Evolutionary conservation across 2,888 invertebrate species (phyloP), one percentile per base, ranked within the genome.

Genomic region (Lasioglossum zephyrum): DNA sequence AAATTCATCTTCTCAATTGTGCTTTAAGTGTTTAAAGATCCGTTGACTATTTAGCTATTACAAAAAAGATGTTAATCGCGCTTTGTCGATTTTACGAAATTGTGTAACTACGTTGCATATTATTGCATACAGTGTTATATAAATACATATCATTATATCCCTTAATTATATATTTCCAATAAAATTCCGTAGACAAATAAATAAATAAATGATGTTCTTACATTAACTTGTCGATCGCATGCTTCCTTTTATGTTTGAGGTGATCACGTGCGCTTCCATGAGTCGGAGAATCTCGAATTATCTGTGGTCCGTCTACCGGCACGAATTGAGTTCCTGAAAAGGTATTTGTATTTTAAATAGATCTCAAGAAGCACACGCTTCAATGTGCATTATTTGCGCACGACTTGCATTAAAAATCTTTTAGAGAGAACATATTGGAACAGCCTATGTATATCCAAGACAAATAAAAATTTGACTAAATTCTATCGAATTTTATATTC

Each of bases 231-330:
- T 94, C 94, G 57, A 93, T 89, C 5, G 92, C 93, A 49, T 93
- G 91, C 77, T 92, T 93, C 84, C 92, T 94, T 76, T 95, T 95
- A 70, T 92, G 92, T 69, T 94, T 95, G 66, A 94, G 84, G 49
- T 94, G 93, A 16, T 95, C 94, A 8, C 92, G 90, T 0, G 92
- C 93, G 75, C 90, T 95, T 88, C 93, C 93, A 74, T 93, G 92
- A 11, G 91, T 92, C 8, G 93, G 93, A 0, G 94, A 94, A 82
- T 94, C 94, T 79, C 92, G 90, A 5, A 90, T 89, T 3, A 91
- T 90, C 49, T 90, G 88, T 36, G 90, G 83, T 3, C 88, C 90
- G 26, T 93, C 93, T 1, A 86, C 83, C 8, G 91, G 84, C 39
- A 91, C 88, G 66, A 90, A 93, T 73, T 90, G 92, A 13, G 91